Conservation (phyloP, 2,113 vertebrate species). For the Pungitius pungitius region DNA sequence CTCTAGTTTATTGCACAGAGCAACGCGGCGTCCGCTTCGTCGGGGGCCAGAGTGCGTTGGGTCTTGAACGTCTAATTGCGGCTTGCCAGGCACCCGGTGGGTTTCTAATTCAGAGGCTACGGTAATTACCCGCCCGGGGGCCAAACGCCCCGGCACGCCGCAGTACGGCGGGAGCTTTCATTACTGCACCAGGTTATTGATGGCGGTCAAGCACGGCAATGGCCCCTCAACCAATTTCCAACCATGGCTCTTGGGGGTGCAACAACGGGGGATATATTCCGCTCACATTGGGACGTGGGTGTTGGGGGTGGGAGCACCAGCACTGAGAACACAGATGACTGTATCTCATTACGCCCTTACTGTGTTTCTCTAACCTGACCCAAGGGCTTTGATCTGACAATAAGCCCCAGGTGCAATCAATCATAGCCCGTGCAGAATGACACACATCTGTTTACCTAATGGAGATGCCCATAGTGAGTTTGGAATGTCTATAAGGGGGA, state of each 20-base stretch:
- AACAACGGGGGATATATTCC: slow-evolving; percentile 11
- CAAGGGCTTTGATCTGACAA: slow-evolving; percentile 57
- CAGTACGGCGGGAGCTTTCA: slow-evolving; percentile 26
- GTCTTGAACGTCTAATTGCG: slow-evolving; percentile 19
- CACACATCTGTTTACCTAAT: not conserved
- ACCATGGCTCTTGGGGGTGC: not conserved
- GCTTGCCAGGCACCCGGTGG: slow-evolving; percentile 21
- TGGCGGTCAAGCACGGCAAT: slow-evolving; percentile 50
- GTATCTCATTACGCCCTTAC: slow-evolving; percentile 35
- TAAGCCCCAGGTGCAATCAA: slow-evolving; percentile 38
- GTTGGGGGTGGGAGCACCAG: slow-evolving; percentile 12
- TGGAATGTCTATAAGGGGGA: slow-evolving; percentile 6
- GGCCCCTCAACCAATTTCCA: slow-evolving; percentile 44
- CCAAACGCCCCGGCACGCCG: slow-evolving; percentile 35
- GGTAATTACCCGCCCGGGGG: slow-evolving; percentile 63
- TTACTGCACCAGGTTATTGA: slow-evolving; percentile 59
- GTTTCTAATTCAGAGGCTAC: slow-evolving; percentile 52
- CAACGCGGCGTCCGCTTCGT: slow-evolving; percentile 17
- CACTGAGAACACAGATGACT: slow-evolving; percentile 39
- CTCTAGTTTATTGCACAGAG: not conserved
- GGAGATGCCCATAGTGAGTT: not conserved
- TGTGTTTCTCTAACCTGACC: slow-evolving; percentile 35
- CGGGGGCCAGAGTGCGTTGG: slow-evolving; percentile 39
- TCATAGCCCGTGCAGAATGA: slow-evolving; percentile 32
- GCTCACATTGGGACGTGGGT: slow-evolving; percentile 7